Base-by-base conservation (phyloP, 37 sponge, comb jelly and placozoan species). In the Spongilla lacustris region DNA sequence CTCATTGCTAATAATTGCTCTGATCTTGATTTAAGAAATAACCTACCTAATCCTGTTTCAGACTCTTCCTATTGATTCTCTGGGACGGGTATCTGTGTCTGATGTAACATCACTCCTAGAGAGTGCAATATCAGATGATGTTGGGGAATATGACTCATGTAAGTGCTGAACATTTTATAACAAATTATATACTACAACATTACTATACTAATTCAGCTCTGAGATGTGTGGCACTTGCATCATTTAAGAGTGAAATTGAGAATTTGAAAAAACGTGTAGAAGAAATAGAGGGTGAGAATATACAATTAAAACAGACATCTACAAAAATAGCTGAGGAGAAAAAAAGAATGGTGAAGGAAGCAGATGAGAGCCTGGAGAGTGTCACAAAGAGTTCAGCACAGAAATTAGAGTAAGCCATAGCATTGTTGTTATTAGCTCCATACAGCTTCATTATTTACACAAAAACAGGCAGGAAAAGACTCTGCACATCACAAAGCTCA, bases 281-380 rank as follows among this genome's bases (percentile, higher is more conserved):
- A 22, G 81, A 87, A 13, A 6, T 34, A 89, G 79, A 83, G 80
- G 33, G 89, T 83, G 49, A 83, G 38, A 72, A 36, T 89, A 10
- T 41, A 17, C 58, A 58, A 58, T 14, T 58, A 73, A 48, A 71
- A 29, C 30, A 79, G 58, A 66, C 84, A 79, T 14, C 36, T 50
- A 13, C 73, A 80, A 38, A 58, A 58, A 78, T 83, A 30, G 27
- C 77, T 10, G 90, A 90, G 4, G 90, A 90, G 66, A 90, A 85
- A 28, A 79, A 85, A 37, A 80, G 31, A 34, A 77, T 90, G 6
- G 41, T 90, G 4, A 14, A 50, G 27, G 85, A 85, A 38, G 90
- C 85, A 38, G 90, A 90, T 71, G 85, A 90, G 32, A 75, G 82
- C 13, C 76, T 85, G 4, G 81, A 85, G 0, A n/a, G 29, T 14